These are phyloP conservation scores for Gobio gobio DNA, from an alignment of 2,113 vertebrate species.

Conservation along the genomic window DNA sequence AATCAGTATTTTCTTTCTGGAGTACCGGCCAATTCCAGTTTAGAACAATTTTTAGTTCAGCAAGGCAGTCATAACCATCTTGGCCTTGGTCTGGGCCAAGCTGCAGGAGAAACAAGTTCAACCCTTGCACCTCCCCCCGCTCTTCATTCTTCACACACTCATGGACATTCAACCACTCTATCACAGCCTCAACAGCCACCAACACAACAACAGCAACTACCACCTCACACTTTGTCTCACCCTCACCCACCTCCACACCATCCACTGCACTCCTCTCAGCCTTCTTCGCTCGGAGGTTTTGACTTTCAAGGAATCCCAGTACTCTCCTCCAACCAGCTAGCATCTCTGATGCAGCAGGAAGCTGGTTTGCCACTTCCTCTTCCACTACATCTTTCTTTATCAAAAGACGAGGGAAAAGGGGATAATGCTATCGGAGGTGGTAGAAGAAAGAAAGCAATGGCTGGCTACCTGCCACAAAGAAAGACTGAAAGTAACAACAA, in stretches of 20 bases:
- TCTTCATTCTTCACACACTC: conserved; percentile 79
- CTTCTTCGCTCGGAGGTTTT: conserved; percentile 77
- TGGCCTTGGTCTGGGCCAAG: conserved; percentile 77
- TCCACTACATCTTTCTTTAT: conserved; percentile 79
- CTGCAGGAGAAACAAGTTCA: conserved; percentile 72
- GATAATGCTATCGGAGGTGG: conserved; percentile 73
- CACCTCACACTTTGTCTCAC: conserved; percentile 77
- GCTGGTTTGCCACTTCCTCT: conserved; percentile 78
- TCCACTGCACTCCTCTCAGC: conserved; percentile 77
- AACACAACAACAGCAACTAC: conserved; percentile 77
- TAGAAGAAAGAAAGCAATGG: conserved; percentile 83
- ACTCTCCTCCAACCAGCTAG: conserved; percentile 82
- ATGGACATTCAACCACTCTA: conserved; percentile 72
- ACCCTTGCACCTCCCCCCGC: conserved; percentile 78
- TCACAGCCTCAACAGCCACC: conserved; percentile 74
- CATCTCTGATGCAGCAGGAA: conserved; percentile 82
- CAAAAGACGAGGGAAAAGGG: conserved; percentile 79
- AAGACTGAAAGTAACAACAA: conserved; percentile 73
- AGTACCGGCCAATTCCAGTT: conserved; percentile 80
- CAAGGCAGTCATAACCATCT: conserved; percentile 82
- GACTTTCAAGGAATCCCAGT: conserved; percentile 84
- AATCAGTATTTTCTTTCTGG: conserved; percentile 84
- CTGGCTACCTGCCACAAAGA: conserved; percentile 81
- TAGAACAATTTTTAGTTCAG: conserved; percentile 83
- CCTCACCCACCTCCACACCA: conserved; percentile 78